Base-by-base conservation (phyloP, 2,888 invertebrate species). In the Leptarthrus brevirostris region DNA sequence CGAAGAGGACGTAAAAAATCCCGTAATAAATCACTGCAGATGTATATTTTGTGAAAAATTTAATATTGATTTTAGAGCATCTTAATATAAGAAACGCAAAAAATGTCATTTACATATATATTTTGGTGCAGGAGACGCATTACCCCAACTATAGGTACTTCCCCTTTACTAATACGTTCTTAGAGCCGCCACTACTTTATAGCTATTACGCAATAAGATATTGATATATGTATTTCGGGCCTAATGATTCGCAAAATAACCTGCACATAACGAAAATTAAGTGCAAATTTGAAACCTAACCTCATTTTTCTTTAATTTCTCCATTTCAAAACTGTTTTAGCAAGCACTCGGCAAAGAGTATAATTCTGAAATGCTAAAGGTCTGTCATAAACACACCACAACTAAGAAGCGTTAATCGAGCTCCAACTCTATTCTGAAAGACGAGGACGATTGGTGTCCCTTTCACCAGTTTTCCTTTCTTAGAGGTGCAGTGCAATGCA, bases 311-410 rank as follows among this genome's bases (percentile, higher is more conserved):
- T 12, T 12, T 12, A n/a, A 6, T 6, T 1, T n/a, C n/a, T 3
- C 40, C n/a, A 40, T 40, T 40, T 40, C n/a, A 6, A 40, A 0
- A 40, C 10, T 40, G 12, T 40, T 40, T 12, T 40, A 40, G 40
- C 12, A 12, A 56, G 56, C 30, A 30, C 30, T 56, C 30, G 40
- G 36, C 58, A 58, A 36, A 36, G n/a, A n/a, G 36, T 58, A 58
- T 30, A 56, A 36, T 36, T 20, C 36, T 8, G 16, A 34, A 14
- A 58, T 58, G 58, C 58, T 36, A 58, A 58, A 58, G 58, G 58
- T 58, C 58, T 36, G 58, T 58, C 58, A 58, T 58, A 58, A 58
- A 58, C 58, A 58, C 36, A 16, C 58, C 58, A 58, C 58, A 58
- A 58, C 36, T 26, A 58, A 58, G 58, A 20, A 20, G 36, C 58